Evolutionary conservation across 2,113 vertebrate species (phyloP).

Genomic region (Dermatemys mawii): DNA sequence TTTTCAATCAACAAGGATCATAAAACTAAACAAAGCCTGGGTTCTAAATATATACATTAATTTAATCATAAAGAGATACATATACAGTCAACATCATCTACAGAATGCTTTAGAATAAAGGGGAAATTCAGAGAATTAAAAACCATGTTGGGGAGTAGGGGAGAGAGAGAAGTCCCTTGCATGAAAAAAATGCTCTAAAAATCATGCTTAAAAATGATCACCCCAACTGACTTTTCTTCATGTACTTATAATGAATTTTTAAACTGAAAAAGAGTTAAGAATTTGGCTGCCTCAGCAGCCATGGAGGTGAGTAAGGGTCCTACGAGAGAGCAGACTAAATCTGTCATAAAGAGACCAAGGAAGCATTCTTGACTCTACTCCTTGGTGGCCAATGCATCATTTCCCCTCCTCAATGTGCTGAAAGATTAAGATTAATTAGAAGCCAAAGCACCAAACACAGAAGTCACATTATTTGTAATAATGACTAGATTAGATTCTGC

Average conservation of each 20-base stretch:
- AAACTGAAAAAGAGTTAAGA: not conserved
- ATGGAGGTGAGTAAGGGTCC: not conserved
- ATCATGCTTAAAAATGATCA: not conserved
- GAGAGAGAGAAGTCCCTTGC: not conserved
- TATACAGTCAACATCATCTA: not conserved
- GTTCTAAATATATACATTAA: not conserved
- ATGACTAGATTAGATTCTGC: not conserved
- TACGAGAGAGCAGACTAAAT: conserved; percentile 18
- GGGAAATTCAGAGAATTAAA: not conserved
- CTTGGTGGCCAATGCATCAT: not conserved
- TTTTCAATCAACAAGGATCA: not conserved
- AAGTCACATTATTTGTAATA: not conserved
- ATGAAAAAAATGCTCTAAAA: not conserved
- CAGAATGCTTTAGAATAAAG: not conserved
- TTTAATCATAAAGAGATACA: not conserved
- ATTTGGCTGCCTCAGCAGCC: conserved; percentile 40
- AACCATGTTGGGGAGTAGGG: too few relatives aligned
- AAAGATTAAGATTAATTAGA: not conserved
- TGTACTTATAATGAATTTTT: not conserved
- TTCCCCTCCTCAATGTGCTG: not conserved
- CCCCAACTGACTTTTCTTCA: not conserved
- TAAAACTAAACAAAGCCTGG: not conserved
- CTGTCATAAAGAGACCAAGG: not conserved
- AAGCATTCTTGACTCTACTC: conserved; percentile 26
- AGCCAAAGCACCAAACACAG: not conserved